Conservation (phyloP, 2,113 vertebrate species). For the Paratilapia polleni region DNA sequence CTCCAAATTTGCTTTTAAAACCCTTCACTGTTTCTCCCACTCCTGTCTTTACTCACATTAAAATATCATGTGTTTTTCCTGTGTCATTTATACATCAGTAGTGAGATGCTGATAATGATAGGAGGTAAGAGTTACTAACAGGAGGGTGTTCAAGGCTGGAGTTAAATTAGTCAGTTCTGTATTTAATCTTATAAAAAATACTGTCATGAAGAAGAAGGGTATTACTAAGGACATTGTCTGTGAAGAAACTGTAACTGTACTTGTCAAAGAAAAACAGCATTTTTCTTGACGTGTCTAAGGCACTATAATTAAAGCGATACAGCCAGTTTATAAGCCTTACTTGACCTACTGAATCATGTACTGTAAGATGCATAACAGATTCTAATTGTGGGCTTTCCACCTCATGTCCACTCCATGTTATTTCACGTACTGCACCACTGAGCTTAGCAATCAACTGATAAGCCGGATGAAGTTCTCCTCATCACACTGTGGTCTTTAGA, state of each 20-base stretch:
- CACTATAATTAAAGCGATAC: not conserved
- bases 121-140: not conserved
- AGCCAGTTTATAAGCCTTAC: constrained; percentile 17
- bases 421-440: constrained; percentile 1
- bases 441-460: constrained; percentile 19
- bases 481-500: constrained; percentile 21
- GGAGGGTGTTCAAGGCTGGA: not conserved
- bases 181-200: not conserved
- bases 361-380: constrained; percentile 23
- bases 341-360: constrained; percentile 37
- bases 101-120: not conserved
- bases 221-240: not conserved
- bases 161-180: constrained; percentile 5
- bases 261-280: not conserved
- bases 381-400: constrained; percentile 1
- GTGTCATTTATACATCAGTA: no score
- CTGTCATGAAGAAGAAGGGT: not conserved
- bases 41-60: not conserved
- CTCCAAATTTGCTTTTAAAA: not conserved
- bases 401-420: not conserved
- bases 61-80: not conserved
- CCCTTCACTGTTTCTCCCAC: not conserved
- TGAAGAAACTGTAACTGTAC: not conserved
- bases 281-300: constrained; percentile 16
- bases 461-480: constrained; percentile 57